Evolutionary conservation across 2,113 vertebrate genomes (phyloP).

Genomic region (Cyprinodon variegatus): DNA sequence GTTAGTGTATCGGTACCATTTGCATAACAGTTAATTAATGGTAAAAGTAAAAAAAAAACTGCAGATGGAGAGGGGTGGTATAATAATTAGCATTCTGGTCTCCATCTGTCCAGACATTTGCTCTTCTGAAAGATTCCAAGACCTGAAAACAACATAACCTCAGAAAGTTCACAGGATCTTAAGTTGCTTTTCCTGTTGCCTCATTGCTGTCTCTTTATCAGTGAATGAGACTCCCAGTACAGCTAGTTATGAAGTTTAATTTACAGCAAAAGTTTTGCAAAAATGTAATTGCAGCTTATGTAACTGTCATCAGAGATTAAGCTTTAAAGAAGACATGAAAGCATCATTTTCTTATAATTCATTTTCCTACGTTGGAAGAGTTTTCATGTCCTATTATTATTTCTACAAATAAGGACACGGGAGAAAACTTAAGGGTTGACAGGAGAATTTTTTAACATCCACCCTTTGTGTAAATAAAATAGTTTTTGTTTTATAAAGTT

Average conservation of each 20-base stretch:
- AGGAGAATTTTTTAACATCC: not conserved
- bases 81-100: not conserved
- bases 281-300: not conserved
- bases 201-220: conserved; percentile 6
- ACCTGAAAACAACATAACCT: not conserved
- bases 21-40: not conserved
- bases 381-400: not conserved
- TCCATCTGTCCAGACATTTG: not conserved
- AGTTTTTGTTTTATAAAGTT: not conserved
- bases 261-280: not conserved
- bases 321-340: not conserved
- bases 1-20: not conserved
- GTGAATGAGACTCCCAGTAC: not conserved
- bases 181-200: conserved; percentile 24
- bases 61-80: not conserved
- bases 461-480: not conserved
- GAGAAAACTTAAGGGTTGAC: too few relatives aligned
- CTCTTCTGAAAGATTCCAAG: not conserved
- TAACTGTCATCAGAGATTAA: not conserved
- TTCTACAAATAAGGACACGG: not conserved
- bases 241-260: not conserved
- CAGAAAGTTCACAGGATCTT: not conserved
- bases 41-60: not conserved
- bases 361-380: not conserved
- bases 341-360: not conserved